Base-by-base conservation (phyloP, 2,888 invertebrate genomes). In the Steinernema carpocapsae region DNA sequence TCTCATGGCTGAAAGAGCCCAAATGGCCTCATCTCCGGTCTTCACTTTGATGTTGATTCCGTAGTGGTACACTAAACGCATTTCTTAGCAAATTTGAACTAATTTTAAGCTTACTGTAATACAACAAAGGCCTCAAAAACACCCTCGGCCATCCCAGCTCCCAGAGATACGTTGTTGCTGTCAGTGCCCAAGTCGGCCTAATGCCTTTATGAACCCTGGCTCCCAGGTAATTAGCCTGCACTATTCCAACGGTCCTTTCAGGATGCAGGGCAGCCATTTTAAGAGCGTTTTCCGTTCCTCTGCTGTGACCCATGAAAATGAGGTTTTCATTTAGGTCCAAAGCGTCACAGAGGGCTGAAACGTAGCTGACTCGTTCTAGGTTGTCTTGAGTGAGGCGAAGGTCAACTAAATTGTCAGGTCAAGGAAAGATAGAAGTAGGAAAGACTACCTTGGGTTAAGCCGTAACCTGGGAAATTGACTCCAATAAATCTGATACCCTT, bases 251-350 rank as follows among this genome's bases (percentile, higher is more conserved):
- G 2, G 64, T 64, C 32, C 29, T 64, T 1, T 64, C 64, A 72
- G 71, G 71, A 72, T 81, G 76, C 19, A 64, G 48, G 2, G 76
- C 83, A 17, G 77, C 83, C 73, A 81, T 74, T 46, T 79, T 74
- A n/a, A 81, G 71, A 19, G 80, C 80, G 64, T 80, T 77, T 70
- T 83, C 81, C 14, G 70, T 59, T 7, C 81, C 81, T 22, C 81
- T 72, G 48, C 74, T 74, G 70, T 81, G 81, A 4, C 81, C 81
- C 22, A 79, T 59, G 48, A 81, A 81, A 14, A 81, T 56, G 4
- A 81, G 52, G 3, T 80, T 75, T 22, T 72, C 46, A 3, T 52
- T n/a, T 4, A 64, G 64, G n/a, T n/a, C 26, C 32, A 64, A 37
- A 1, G 24, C 17, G 14, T 64, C 64, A 19, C 64, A 32, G 1